phyloP scores from a whole-genome alignment of 2,113 vertebrate genomes.

The Pristiophorus japonicus region DNA sequence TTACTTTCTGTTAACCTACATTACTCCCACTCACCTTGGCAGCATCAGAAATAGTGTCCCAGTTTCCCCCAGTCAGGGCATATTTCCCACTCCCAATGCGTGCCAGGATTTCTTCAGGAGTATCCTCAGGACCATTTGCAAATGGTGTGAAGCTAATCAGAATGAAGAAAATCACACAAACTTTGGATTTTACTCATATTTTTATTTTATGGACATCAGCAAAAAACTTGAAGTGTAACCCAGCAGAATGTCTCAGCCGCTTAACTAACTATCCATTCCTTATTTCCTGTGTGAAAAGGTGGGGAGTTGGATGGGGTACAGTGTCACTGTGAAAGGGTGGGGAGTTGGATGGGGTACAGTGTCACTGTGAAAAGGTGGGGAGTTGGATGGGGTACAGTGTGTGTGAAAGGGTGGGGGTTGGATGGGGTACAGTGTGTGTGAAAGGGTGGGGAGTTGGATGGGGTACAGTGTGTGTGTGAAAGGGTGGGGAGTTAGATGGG shows the following conservation, averaged over 20 bases:
- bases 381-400: too few relatives aligned
- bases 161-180: neutral
- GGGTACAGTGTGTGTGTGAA: too few relatives aligned
- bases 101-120: constrained; percentile 85
- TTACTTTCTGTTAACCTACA: neutral
- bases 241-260: neutral
- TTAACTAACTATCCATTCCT: neutral
- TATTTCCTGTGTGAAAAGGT: too few relatives aligned
- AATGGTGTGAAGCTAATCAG: constrained; percentile 83
- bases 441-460: too few relatives aligned
- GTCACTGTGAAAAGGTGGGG: too few relatives aligned
- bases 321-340: too few relatives aligned
- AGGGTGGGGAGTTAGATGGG: too few relatives aligned
- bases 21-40: constrained; percentile 67
- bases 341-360: too few relatives aligned
- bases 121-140: constrained; percentile 81
- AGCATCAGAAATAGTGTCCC: constrained; percentile 82
- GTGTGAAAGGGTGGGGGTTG: too few relatives aligned
- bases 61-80: constrained; percentile 80
- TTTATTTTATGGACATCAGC: neutral
- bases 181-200: neutral
- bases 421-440: too few relatives aligned
- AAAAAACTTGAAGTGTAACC: neutral
- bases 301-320: too few relatives aligned
- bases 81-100: constrained; percentile 85